Evolutionary conservation across 2,113 vertebrate species (phyloP).

Genomic region (Smithornis capensis): DNA sequence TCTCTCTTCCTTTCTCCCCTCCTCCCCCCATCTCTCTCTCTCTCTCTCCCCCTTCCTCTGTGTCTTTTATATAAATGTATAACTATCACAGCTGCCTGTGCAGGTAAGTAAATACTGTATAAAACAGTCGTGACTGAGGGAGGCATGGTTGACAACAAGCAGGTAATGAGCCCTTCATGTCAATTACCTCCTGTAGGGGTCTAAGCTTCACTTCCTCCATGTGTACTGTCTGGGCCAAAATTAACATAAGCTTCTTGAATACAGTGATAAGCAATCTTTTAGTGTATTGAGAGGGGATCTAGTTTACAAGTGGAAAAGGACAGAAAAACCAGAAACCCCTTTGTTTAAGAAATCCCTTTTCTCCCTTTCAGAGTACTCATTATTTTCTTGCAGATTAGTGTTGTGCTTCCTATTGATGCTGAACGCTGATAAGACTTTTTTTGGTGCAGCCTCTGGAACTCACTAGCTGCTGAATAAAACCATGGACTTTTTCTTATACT

Average conservation of each 20-base stretch:
- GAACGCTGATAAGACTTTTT: not conserved
- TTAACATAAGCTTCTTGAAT: not conserved
- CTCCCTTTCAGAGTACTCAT: not conserved
- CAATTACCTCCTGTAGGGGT: not conserved
- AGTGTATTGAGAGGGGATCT: not conserved
- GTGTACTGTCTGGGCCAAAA: fast-evolving
- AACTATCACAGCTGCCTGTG: not conserved
- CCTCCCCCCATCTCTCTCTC: too few relatives aligned
- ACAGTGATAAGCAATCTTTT: not conserved
- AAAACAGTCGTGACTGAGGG: not conserved
- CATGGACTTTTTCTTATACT: not conserved
- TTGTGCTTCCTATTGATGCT: not conserved
- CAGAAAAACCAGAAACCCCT: not conserved
- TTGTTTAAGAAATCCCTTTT: not conserved
- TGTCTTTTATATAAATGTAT: not conserved
- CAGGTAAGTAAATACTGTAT: not conserved
- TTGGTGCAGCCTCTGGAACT: not conserved
- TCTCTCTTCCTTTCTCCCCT: too few relatives aligned
- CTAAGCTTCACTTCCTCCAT: not conserved
- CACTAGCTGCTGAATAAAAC: not conserved
- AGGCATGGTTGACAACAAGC: not conserved
- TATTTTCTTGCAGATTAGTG: not conserved
- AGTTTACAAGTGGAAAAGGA: not conserved
- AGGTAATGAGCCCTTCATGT: not conserved
- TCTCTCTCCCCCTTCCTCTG: too few relatives aligned